Percentiles rank a stretch among this genome's conserved stretches.
Evolutionary conservation across 2,113 vertebrate species (phyloP).

Genomic region (Peromyscus polionotus): DNA sequence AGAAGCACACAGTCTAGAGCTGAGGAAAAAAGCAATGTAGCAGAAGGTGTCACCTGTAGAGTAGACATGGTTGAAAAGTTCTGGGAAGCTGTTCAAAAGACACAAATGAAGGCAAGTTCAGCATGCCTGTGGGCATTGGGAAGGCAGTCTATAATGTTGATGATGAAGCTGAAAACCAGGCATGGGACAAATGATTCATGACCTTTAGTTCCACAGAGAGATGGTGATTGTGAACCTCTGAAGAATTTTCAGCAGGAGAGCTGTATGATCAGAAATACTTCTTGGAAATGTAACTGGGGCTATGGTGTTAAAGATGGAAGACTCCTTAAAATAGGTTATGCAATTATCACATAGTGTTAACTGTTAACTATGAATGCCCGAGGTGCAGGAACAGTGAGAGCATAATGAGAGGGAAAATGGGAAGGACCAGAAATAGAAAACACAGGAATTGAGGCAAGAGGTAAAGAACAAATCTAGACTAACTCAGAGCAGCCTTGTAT

Average conservation of each 20-base stretch:
- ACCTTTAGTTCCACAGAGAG: background rate
- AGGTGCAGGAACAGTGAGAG: background rate
- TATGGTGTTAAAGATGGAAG: background rate
- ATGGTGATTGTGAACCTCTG: background rate
- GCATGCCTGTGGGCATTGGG: background rate
- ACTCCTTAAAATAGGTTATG: background rate
- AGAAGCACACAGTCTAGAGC: background rate
- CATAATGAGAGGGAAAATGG: background rate
- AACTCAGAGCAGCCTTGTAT: background rate
- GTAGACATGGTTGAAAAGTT: background rate
- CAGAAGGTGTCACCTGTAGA: background rate
- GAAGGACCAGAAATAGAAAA: constrained; percentile 26
- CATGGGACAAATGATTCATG: background rate
- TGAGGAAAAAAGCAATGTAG: background rate
- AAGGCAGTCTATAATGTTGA: background rate
- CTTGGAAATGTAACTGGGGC: constrained; percentile 23
- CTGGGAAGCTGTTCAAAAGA: background rate
- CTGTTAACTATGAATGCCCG: background rate
- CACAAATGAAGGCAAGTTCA: background rate
- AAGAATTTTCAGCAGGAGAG: background rate
- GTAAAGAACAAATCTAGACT: background rate
- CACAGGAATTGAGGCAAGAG: constrained; percentile 2
- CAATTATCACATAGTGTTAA: background rate
- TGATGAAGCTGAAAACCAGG: background rate
- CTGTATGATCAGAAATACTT: constrained; percentile 13